Percentiles rank a stretch among this genome's conserved stretches.
These are phyloP conservation scores for Trachelus tabidus DNA, from an alignment of 2,888 invertebrate genomes.

Conservation along the genomic window DNA sequence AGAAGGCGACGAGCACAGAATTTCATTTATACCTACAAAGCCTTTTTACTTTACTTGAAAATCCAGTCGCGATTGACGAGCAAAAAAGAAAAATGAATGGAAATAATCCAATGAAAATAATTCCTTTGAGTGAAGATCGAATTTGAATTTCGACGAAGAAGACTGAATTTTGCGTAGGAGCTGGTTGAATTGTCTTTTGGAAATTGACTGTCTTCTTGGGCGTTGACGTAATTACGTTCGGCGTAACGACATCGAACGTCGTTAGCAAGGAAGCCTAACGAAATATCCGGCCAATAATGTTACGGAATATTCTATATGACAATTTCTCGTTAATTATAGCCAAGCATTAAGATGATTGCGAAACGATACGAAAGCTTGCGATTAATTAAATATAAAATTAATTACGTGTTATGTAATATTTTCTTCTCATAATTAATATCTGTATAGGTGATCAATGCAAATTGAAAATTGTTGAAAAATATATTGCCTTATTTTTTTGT, in stretches of 20 bases:
- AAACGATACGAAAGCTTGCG: not conserved
- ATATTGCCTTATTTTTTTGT: not conserved
- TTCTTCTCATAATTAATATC: not conserved
- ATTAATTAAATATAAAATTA: not conserved
- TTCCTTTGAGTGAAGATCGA: not conserved
- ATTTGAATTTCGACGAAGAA: not conserved
- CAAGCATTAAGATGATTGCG: not conserved
- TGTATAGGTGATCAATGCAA: not conserved
- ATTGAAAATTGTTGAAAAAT: too few relatives aligned
- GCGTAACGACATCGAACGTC: not conserved
- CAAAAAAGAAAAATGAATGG: not conserved
- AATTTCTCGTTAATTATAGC: not conserved
- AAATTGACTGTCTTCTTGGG: not conserved
- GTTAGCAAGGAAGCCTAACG: not conserved
- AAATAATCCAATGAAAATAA: not conserved
- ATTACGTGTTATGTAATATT: not conserved
- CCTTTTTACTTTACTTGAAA: not conserved
- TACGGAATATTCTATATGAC: not conserved
- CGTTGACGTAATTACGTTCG: not conserved
- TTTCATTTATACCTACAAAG: not conserved
- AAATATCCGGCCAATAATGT: not conserved
- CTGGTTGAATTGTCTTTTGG: not conserved
- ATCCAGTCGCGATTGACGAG: not conserved
- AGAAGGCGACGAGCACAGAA: not conserved
- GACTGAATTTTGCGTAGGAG: not conserved